A percentile compares a stretch with the other conserved stretches of the same genome.
Evolutionary conservation across 2,113 vertebrate species (phyloP).

Genomic region (Oreochromis niloticus): DNA sequence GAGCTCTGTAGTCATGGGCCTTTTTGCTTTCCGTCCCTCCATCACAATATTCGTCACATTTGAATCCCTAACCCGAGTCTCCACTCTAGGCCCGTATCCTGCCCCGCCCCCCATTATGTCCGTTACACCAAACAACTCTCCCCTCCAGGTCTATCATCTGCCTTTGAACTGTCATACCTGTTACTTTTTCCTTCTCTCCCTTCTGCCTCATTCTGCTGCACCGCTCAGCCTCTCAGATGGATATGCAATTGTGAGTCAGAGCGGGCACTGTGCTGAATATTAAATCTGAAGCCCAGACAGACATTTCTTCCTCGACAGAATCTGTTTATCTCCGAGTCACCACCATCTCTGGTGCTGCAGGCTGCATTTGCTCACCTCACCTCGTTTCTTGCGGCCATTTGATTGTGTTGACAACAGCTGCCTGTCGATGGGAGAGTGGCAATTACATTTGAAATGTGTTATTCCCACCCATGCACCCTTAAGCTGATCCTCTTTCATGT

Average conservation of each 20-base stretch:
- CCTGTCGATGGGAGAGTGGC: constrained; percentile 34
- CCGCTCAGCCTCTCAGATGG: constrained; percentile 33
- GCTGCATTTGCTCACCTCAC: constrained; percentile 45
- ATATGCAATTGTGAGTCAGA: constrained; percentile 47
- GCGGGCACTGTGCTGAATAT: constrained; percentile 45
- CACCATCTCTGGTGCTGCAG: constrained; percentile 22
- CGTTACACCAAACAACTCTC: constrained; percentile 12
- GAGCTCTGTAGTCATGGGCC: not conserved
- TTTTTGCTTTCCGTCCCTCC: not conserved
- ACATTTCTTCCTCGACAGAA: constrained; percentile 36
- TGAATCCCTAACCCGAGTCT: not conserved
- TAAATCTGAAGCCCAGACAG: constrained; percentile 47
- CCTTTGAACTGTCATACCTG: constrained; percentile 49
- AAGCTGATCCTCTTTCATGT: constrained; percentile 9
- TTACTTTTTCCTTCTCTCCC: not conserved
- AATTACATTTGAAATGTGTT: constrained; percentile 55
- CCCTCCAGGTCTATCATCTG: constrained; percentile 22
- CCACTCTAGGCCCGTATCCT: constrained; percentile 1
- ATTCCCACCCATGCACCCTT: constrained; percentile 9
- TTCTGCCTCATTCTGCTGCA: constrained; percentile 6
- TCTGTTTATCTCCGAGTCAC: constrained; percentile 46
- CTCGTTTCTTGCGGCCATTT: constrained; percentile 25
- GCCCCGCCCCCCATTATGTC: constrained; percentile 9
- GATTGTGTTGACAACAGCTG: constrained; percentile 61
- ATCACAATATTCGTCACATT: not conserved